Conservation (phyloP, 1,140 invertebrate genomes). For the Drosophila tsacasi region DNA sequence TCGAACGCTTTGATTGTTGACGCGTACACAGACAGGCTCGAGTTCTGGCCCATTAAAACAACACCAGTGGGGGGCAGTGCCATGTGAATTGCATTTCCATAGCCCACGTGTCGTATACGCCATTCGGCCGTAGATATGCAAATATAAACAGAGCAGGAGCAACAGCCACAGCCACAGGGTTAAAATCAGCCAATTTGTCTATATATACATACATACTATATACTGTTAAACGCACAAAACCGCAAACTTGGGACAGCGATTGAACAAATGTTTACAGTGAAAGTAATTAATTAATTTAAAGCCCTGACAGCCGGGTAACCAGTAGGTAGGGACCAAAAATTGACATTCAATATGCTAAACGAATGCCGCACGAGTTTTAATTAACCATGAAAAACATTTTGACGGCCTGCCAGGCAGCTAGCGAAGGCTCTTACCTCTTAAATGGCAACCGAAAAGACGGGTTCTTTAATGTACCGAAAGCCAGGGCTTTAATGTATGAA, state of each 20-base stretch:
- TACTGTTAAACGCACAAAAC: constrained; percentile 3
- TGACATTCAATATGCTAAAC: constrained; percentile 57
- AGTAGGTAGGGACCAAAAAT: neutral
- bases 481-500: constrained; percentile 34
- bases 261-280: constrained; percentile 53
- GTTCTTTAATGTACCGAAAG: constrained; percentile 26
- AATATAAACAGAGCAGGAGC: neutral
- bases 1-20: constrained; percentile 41
- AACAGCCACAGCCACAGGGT: neutral
- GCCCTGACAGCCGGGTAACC: neutral
- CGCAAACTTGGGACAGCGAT: constrained; percentile 11
- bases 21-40: neutral
- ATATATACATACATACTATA: neutral
- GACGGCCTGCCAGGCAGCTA: constrained; percentile 24
- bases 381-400: constrained; percentile 65
- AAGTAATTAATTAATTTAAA: constrained; percentile 73
- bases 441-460: neutral
- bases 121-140: neutral
- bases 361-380: constrained; percentile 58
- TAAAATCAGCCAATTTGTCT: constrained; percentile 12
- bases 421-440: neutral
- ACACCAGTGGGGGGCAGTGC: neutral
- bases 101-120: constrained; percentile 26
- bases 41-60: constrained; percentile 22
- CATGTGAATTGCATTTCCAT: neutral